Evolutionary conservation across 92 coral and sea anemone species (phyloP), one percentile per base, ranked within the genome.

Genomic region (Parazoanthus swiftii): DNA sequence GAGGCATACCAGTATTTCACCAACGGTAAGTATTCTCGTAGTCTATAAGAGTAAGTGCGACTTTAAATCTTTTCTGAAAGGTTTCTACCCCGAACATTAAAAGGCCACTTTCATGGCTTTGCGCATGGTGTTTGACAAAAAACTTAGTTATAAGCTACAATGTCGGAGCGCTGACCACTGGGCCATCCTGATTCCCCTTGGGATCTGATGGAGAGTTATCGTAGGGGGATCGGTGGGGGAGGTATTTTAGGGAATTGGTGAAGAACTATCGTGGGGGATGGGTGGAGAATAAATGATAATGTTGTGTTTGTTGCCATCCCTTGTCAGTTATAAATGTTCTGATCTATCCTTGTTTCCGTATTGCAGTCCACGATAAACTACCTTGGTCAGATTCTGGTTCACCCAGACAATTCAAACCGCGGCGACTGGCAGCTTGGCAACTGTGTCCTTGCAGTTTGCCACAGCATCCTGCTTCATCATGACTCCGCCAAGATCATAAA

Each of bases 371-470:
- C 97, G 0, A 92, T 97, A 80, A 94, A 93, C 5, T 95, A 95
- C 80, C 92, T 97, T 74, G 92, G 75, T 84, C 95, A 91, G 88
- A 86, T 97, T 75, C 95, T 94, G 35, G 89, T 86, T 15, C 83
- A 88, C 71, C 92, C 96, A 0, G 99, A 95, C 77, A 93, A 91
- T 70, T 75, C 92, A 36, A 89, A 89, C 74, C 81, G 80, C 33
- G 96, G 93, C 7, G 79, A 86, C 86, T 97, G 99, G 99, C 88
- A 83, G 67, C 87, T 91, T 70, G 99, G 99, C 8, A 97, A 97
- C 92, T 89, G 98, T 58, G 88, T 97, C 3, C 95, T 97, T 36
- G 95, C 95, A 0, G 99, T 97, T 43, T 97, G 99, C 89, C 94
- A 95, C 85, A 97, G 98, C 81, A 94, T 97, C 65, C 51, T 97